Percentiles rank a stretch among this genome's conserved stretches.
Conservation (phyloP, 2,113 vertebrate genomes). For the Bos indicus region DNA sequence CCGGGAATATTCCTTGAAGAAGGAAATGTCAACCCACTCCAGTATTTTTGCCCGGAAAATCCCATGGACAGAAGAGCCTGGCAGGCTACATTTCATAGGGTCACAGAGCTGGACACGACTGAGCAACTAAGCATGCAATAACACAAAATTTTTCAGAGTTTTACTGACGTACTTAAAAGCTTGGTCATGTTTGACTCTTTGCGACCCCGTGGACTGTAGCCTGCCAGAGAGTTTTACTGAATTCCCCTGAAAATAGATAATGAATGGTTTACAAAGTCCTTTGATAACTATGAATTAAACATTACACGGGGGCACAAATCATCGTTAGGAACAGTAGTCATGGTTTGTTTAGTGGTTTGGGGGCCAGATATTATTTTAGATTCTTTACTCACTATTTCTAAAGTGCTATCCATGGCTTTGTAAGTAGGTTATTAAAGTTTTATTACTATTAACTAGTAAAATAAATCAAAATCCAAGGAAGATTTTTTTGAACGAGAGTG, state of each 20-base stretch:
- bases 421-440: background rate
- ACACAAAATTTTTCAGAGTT: background rate
- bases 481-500: background rate
- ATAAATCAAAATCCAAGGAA: background rate
- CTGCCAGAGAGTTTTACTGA: background rate
- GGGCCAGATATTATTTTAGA: background rate
- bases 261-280: background rate
- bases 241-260: background rate
- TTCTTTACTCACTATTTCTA: background rate
- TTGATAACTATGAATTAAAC: background rate
- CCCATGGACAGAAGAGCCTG: background rate
- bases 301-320: background rate
- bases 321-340: background rate
- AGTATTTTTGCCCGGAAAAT: background rate
- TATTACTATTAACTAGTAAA: constrained; percentile 13
- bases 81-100: background rate
- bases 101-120: background rate
- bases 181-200: background rate
- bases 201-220: background rate
- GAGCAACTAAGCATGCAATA: background rate
- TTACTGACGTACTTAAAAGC: background rate
- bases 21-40: background rate
- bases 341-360: background rate
- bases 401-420: background rate
- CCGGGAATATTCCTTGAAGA: background rate